Conservation (phyloP, 2,888 invertebrate species). For the Uloborus plumipes region DNA sequence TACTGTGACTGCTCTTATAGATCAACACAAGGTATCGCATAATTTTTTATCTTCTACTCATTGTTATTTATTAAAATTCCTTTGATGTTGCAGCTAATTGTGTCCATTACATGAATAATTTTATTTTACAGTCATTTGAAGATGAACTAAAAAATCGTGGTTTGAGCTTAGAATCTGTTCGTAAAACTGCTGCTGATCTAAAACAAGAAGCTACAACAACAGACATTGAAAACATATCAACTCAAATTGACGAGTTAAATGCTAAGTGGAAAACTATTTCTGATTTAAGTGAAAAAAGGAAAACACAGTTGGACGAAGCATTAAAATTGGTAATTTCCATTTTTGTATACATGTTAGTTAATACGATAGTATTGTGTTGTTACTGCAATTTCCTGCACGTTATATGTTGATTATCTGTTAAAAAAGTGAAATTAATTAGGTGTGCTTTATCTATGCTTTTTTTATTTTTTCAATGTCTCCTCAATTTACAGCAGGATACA, state of each 20-base stretch:
- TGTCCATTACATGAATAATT: not conserved
- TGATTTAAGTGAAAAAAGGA: conserved; percentile 81
- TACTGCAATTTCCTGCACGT: too few species aligned
- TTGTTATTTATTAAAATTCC: too few species aligned
- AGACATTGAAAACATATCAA: conserved; percentile 81
- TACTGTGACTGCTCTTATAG: conserved; percentile 92
- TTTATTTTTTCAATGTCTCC: too few species aligned
- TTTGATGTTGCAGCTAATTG: not conserved
- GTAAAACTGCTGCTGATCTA: conserved; percentile 89
- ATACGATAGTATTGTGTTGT: too few species aligned
- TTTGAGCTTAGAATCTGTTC: conserved; percentile 90
- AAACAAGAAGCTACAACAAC: conserved; percentile 81
- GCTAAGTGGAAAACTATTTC: conserved; percentile 88
- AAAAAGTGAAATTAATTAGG: too few species aligned
- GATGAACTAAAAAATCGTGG: conserved; percentile 88
- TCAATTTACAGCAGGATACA: too few species aligned
- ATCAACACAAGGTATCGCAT: conserved; percentile 82
- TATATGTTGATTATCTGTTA: too few species aligned
- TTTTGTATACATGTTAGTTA: not conserved
- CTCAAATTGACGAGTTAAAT: conserved; percentile 84
- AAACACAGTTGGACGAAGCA: conserved; percentile 84
- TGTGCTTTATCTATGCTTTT: too few species aligned
- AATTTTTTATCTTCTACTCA: conserved; percentile 6
- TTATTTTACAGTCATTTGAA: conserved; percentile 80
- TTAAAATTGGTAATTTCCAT: conserved; percentile 79